Evolutionary conservation across 2,113 vertebrate genomes (phyloP).

Genomic region (Maccullochella peelii): DNA sequence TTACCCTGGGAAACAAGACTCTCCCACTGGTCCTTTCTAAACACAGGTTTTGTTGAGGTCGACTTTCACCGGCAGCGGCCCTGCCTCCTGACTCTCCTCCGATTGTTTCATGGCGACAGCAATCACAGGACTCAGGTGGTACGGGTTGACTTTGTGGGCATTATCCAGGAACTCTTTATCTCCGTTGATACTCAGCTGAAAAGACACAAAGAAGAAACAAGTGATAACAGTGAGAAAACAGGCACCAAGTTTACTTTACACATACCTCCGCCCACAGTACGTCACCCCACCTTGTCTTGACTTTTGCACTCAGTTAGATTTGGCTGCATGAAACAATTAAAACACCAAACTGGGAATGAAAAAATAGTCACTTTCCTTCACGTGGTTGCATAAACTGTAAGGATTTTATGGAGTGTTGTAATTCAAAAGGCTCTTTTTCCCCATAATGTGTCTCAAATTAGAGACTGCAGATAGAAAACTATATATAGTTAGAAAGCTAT

Average conservation of each 20-base stretch:
- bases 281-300: neutral
- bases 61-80: constrained; percentile 91
- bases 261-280: neutral
- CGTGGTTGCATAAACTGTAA: neutral
- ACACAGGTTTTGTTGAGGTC: constrained; percentile 90
- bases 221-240: neutral
- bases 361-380: neutral
- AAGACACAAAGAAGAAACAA: constrained; percentile 8
- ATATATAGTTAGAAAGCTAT: neutral
- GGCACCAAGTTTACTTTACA: neutral
- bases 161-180: constrained; percentile 92
- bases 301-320: neutral
- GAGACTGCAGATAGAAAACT: neutral
- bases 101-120: constrained; percentile 84
- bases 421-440: neutral
- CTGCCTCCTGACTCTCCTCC: constrained; percentile 83
- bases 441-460: too few species aligned
- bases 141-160: constrained; percentile 82
- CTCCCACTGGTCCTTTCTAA: constrained; percentile 68
- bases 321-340: neutral
- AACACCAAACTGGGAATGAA: neutral
- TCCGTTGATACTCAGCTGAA: constrained; percentile 91
- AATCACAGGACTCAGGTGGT: constrained; percentile 87
- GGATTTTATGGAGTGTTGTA: neutral
- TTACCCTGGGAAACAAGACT: constrained; percentile 46